A percentile compares a stretch with the other conserved stretches of the same genome.
These are phyloP conservation scores for Coleophora deauratella DNA, from an alignment of 2,888 invertebrate species.

Conservation along the genomic window DNA sequence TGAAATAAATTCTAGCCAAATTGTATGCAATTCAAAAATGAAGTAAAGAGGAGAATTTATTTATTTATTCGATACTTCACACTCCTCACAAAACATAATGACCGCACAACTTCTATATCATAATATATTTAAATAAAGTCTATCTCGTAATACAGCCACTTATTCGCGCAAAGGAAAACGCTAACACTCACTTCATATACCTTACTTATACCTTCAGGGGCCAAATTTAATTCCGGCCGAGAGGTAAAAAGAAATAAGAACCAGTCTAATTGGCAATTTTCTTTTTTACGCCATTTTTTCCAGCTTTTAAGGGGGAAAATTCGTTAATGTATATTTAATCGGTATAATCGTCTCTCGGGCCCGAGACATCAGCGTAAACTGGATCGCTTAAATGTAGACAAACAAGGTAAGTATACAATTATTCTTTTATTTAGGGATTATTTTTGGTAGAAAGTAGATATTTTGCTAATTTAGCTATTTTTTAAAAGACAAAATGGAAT, in stretches of 20 bases:
- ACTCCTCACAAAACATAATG: constrained; percentile 16
- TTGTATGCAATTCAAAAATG: too few species aligned
- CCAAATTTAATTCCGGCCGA: constrained; percentile 57
- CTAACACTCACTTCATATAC: constrained; percentile 60
- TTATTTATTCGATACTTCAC: too few species aligned
- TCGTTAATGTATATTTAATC: constrained; percentile 75
- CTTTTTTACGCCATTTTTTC: constrained; percentile 68
- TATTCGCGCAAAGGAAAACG: constrained; percentile 25
- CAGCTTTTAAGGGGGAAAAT: constrained; percentile 71
- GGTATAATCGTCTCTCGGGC: constrained; percentile 58
- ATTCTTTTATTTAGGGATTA: too few species aligned
- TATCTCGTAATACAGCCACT: constrained; percentile 32
- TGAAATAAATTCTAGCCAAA: too few species aligned
- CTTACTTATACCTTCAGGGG: constrained; percentile 61
- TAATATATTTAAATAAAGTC: constrained; percentile 33
- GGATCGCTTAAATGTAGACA: not conserved
- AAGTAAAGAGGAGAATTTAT: too few species aligned
- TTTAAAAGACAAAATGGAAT: too few species aligned
- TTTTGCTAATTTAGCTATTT: too few species aligned
- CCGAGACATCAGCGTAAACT: constrained; percentile 23
- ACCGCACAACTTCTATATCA: constrained; percentile 16
- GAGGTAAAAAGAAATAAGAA: constrained; percentile 23
- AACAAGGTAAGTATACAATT: too few species aligned
- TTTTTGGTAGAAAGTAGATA: too few species aligned
- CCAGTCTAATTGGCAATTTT: constrained; percentile 69